Evolutionary conservation across 2,113 vertebrate genomes (phyloP).

Genomic region (Coptodon rendalli): DNA sequence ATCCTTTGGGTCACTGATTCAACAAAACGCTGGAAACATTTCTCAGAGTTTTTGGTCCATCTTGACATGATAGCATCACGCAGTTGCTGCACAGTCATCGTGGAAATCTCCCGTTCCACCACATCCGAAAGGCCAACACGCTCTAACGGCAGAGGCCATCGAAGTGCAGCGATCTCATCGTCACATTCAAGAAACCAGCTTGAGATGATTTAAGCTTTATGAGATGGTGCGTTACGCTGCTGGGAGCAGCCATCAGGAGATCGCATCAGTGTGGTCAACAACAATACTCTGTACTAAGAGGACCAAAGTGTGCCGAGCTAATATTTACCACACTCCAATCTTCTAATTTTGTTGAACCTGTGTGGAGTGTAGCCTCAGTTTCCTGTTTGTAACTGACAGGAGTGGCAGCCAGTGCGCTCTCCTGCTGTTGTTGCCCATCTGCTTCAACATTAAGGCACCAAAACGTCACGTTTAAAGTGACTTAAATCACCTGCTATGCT

Average conservation of each 20-base stretch:
- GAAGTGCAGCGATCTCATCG: not conserved
- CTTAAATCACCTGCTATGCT: not conserved
- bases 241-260: not conserved
- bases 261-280: not conserved
- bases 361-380: rapidly evolving
- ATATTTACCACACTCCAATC: not conserved
- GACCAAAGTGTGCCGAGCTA: rapidly evolving
- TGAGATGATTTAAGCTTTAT: not conserved
- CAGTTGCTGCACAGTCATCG: not conserved
- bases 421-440: not conserved
- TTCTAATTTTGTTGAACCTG: not conserved
- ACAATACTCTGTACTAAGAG: not conserved
- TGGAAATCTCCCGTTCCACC: not conserved
- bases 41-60: not conserved
- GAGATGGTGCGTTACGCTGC: rapidly evolving
- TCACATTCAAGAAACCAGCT: not conserved
- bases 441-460: not conserved
- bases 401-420: rapidly evolving
- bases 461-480: not conserved
- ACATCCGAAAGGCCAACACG: not conserved
- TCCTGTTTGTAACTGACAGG: not conserved
- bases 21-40: not conserved
- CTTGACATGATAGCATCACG: not conserved
- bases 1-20: not conserved
- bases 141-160: not conserved